Percentiles rank a stretch among this genome's conserved stretches.
phyloP scores from a whole-genome alignment of 2,888 invertebrate genomes.

The Chrysolina haemoptera region DNA sequence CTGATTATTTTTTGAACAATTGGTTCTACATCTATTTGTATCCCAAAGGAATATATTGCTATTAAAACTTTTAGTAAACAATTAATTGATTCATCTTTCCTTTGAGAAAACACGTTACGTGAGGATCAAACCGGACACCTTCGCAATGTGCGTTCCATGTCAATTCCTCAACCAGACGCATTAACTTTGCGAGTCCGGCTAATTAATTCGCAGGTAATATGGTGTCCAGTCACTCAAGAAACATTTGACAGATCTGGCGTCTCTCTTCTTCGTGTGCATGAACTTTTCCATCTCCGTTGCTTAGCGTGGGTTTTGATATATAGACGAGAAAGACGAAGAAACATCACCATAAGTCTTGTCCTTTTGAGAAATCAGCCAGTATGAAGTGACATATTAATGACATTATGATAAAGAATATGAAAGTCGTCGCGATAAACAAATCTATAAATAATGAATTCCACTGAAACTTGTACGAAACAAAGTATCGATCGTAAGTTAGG shows the following conservation, averaged over 20 bases:
- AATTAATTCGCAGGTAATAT: constrained; percentile 60
- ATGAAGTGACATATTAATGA: constrained; percentile 68
- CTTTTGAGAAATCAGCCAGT: constrained; percentile 66
- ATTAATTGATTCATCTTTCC: not conserved
- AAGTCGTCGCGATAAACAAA: constrained; percentile 67
- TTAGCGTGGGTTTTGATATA: constrained; percentile 69
- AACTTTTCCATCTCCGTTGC: constrained; percentile 50
- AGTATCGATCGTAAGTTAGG: constrained; percentile 53
- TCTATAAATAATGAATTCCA: constrained; percentile 67
- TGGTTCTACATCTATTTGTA: not conserved
- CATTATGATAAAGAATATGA: constrained; percentile 68
- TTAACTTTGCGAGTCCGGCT: constrained; percentile 48
- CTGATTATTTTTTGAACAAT: no score
- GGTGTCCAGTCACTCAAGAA: constrained; percentile 55
- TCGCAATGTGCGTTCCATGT: constrained; percentile 29
- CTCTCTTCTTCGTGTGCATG: constrained; percentile 54
- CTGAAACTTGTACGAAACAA: constrained; percentile 47
- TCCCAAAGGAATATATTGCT: not conserved
- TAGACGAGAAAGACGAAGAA: constrained; percentile 64
- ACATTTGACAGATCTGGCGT: constrained; percentile 55
- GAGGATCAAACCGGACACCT: constrained; percentile 31
- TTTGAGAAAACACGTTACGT: constrained; percentile 30
- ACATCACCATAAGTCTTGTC: constrained; percentile 69
- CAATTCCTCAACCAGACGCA: constrained; percentile 46
- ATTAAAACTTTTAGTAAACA: not conserved